These are phyloP conservation scores for Acyrthosiphon pisum DNA, from an alignment of 1,140 invertebrate genomes.

Conservation along the genomic window DNA sequence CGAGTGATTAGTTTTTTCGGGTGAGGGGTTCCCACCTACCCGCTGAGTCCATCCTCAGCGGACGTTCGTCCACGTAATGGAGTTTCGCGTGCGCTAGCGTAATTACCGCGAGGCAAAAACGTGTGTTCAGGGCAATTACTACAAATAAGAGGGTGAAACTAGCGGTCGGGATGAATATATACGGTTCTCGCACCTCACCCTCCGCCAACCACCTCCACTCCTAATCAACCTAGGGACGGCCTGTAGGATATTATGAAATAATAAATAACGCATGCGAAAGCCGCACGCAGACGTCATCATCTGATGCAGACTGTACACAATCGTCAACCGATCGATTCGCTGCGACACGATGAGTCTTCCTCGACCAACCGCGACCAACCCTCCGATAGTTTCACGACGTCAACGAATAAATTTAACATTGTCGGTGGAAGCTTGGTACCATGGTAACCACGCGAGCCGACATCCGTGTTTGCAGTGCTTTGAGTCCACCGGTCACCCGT, in stretches of 20 bases:
- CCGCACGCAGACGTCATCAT: background rate
- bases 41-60: background rate
- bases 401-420: background rate
- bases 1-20: slow-evolving; percentile 16
- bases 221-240: background rate
- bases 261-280: background rate
- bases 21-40: background rate
- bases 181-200: background rate
- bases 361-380: background rate
- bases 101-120: slow-evolving; percentile 9
- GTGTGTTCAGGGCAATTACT: background rate
- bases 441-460: background rate
- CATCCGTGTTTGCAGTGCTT: background rate
- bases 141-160: background rate
- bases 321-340: background rate
- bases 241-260: background rate
- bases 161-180: background rate
- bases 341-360: background rate
- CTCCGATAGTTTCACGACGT: background rate
- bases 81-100: background rate
- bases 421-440: background rate
- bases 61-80: background rate
- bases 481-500: background rate
- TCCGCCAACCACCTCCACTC: no score
- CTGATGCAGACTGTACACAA: background rate